Evolutionary conservation across 2,888 invertebrate genomes (phyloP), one percentile per base, ranked within the genome.

Genomic region (Orchestes rusci): DNA sequence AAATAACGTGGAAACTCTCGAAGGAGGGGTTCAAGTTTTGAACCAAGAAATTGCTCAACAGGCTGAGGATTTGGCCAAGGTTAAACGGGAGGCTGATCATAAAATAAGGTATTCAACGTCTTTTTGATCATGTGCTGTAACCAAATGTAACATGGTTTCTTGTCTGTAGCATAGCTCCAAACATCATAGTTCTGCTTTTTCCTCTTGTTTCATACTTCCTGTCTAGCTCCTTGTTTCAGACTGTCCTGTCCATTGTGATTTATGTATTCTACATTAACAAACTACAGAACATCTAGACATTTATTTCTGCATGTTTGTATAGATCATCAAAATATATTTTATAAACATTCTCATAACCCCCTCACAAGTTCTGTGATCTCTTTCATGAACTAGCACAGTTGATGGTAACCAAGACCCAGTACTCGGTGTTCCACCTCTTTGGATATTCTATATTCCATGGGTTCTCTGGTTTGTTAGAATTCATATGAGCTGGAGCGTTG

Each of bases 1-100:
- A 52, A 67, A 61, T 45, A 71, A 68, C 45, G 63, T 70, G 5
- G 69, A 70, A 43, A 66, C 66, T 2, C 53, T 70, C 23, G 68
- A 71, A 55, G 70, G 70, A 7, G 69, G 69, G 10, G 61, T 71
- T 18, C 69, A 70, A 52, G 70, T 70, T 3, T 53, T 70, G 16
- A 68, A 69, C 48, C 57, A 66, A 39, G 69, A 70, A 60, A 62
- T 70, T 13, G 65, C 65, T 0, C 64, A 63, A 40, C 66, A 70
- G 39, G 59, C 57, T 20, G 62, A 64, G 19, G 61, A 67, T 32
- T 47, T 68, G 41, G 52, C 52, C 10, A 67, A 63, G 54, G 59
- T 58, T n/a, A 61, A 62, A 43, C 54, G 56, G 16, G 68, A 68
- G 43, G 56, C 65, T 34, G 68, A 67, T 46, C 59, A 62, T 46